Percentiles rank a stretch among this genome's conserved stretches.
These are phyloP conservation scores for Spialia ferax DNA, from an alignment of 2,888 invertebrate genomes.

Conservation along the genomic window DNA sequence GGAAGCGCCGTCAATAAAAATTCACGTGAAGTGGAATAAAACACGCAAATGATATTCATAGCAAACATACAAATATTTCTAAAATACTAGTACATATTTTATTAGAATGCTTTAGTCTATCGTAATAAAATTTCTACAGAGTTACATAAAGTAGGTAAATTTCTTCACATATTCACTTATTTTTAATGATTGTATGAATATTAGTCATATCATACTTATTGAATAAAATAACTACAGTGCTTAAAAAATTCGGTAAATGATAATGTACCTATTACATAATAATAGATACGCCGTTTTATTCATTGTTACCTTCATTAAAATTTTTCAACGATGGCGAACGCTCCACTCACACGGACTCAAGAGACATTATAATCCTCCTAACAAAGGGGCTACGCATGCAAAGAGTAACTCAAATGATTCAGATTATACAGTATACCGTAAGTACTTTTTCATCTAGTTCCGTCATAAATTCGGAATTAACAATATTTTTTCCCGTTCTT, in stretches of 20 bases:
- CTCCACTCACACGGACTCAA: constrained; percentile 15
- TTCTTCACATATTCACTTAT: too few relatives aligned
- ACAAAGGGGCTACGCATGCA: constrained; percentile 10
- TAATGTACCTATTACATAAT: background rate
- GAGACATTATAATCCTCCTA: constrained; percentile 25
- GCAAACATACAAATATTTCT: background rate
- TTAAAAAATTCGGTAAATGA: background rate
- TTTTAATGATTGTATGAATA: too few relatives aligned
- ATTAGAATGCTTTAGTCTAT: background rate
- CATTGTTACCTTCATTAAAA: constrained; percentile 24
- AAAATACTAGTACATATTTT: constrained; percentile 1
- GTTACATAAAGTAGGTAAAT: background rate
- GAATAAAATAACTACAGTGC: too few relatives aligned
- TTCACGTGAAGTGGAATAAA: constrained; percentile 12
- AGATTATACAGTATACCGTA: too few relatives aligned
- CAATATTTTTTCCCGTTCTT: too few relatives aligned
- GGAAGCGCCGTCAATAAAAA: constrained; percentile 1
- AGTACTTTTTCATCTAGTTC: constrained; percentile 24
- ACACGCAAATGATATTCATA: constrained; percentile 2
- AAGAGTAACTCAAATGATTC: constrained; percentile 20
- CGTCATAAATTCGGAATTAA: constrained; percentile 32
- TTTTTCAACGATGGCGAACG: constrained; percentile 15
- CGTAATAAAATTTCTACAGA: background rate
- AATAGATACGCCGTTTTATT: background rate
- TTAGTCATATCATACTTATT: too few relatives aligned